phyloP scores from a whole-genome alignment of 2,113 vertebrate genomes.

The Chascanopsetta lugubris region DNA sequence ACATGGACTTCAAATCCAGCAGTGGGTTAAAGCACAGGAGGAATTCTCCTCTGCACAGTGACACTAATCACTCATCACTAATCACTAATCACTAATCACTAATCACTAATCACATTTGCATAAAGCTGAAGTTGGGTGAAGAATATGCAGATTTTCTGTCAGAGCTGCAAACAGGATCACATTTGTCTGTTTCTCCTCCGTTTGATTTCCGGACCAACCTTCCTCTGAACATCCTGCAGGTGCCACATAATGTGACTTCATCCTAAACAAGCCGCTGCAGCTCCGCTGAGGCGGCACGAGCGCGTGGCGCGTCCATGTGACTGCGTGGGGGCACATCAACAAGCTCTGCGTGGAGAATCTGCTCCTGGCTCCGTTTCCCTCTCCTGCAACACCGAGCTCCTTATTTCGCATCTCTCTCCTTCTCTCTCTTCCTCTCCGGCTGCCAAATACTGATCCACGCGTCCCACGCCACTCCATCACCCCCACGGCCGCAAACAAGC shows the following conservation, averaged over 20 bases:
- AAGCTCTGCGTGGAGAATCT: too few relatives aligned
- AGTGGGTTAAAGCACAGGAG: background rate
- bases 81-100: too few relatives aligned
- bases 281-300: too few relatives aligned
- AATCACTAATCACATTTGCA: constrained; percentile 6
- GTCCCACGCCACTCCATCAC: background rate
- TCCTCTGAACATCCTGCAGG: too few relatives aligned
- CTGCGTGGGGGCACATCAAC: too few relatives aligned
- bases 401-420: too few relatives aligned
- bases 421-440: too few relatives aligned
- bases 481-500: constrained; percentile 12
- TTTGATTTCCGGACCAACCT: background rate
- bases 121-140: background rate
- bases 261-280: too few relatives aligned
- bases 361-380: too few relatives aligned
- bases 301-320: too few relatives aligned
- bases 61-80: background rate
- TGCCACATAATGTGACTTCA: too few relatives aligned
- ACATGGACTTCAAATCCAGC: background rate
- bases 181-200: background rate
- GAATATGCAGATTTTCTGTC: background rate
- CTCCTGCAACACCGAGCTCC: background rate
- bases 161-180: background rate
- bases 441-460: background rate
- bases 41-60: background rate